Conservation (phyloP, 2,797 vertebrate species). For the Microctenopoma stevenorrisi region DNA sequence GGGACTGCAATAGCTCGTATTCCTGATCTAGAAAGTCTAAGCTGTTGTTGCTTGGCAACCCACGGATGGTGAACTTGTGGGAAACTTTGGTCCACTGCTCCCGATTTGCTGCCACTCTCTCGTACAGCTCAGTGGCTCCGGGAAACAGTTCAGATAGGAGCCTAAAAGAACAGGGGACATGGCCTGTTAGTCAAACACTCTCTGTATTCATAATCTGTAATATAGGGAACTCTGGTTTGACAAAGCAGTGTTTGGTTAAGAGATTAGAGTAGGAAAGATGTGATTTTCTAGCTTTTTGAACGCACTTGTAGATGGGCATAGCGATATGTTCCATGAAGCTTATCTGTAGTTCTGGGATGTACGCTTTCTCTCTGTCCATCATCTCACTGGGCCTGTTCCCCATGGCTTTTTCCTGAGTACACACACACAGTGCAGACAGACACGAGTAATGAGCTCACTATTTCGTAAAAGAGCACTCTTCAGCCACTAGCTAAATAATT, state of each 20-base stretch:
- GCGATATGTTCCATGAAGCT: conserved; percentile 99
- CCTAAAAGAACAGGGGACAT: conserved; percentile 73
- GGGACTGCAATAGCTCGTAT: conserved; percentile 87
- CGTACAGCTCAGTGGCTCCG: conserved; percentile 89
- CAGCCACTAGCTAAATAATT: conserved; percentile 19
- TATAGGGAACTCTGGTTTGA: not conserved
- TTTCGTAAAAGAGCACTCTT: conserved; percentile 33
- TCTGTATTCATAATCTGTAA: not conserved
- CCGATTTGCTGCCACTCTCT: conserved; percentile 92
- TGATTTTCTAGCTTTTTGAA: conserved; percentile 6
- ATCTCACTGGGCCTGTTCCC: conserved; percentile 97
- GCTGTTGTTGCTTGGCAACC: conserved; percentile 97
- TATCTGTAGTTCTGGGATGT: conserved; percentile 98
- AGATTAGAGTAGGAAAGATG: not conserved
- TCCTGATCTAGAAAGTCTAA: conserved; percentile 97
- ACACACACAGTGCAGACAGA: conserved; percentile 28
- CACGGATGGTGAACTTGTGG: conserved; percentile 97
- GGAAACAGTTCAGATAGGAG: conserved; percentile 94
- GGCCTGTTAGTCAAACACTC: not conserved
- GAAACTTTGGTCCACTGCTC: conserved; percentile 98
- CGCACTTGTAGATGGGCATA: conserved; percentile 99
- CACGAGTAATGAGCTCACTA: conserved; percentile 31
- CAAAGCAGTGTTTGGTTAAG: not conserved
- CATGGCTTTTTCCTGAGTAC: conserved; percentile 95
- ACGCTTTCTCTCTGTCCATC: conserved; percentile 99